A percentile compares a stretch with the other conserved stretches of the same genome.
Evolutionary conservation across 53 echinoderm and acorn worm genomes (phyloP).

Genomic region (Crossaster papposus): DNA sequence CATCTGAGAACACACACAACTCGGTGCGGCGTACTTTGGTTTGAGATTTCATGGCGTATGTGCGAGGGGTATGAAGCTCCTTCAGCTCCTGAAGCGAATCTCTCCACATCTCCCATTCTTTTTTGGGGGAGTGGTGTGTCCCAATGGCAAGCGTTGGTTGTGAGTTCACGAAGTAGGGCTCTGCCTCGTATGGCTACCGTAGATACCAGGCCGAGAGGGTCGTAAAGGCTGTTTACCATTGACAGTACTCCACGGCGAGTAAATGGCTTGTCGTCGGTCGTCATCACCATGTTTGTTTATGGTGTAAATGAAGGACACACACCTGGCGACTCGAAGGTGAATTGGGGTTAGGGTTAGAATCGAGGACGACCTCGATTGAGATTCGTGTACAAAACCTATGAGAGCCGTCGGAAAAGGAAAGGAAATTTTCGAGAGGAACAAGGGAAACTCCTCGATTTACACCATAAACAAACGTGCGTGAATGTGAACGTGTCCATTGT

Average conservation of each 20-base stretch:
- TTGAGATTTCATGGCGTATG: constrained; percentile 15
- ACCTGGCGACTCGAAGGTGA: too few species aligned
- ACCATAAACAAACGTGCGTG: too few species aligned
- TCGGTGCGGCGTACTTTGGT: neutral
- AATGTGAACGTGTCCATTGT: constrained; percentile 54
- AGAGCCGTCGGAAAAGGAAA: too few species aligned
- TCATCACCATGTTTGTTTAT: too few species aligned
- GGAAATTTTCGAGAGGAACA: too few species aligned
- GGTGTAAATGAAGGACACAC: too few species aligned
- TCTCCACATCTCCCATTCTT: constrained; percentile 39
- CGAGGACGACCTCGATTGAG: too few species aligned
- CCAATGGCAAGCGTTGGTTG: constrained; percentile 18
- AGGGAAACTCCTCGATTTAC: too few species aligned
- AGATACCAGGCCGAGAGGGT: constrained; percentile 59
- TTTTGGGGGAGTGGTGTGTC: constrained; percentile 26
- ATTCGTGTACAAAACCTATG: too few species aligned
- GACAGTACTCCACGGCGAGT: constrained; percentile 53
- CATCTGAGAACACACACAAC: constrained; percentile 45
- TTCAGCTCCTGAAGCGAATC: constrained; percentile 22
- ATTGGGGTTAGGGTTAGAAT: too few species aligned
- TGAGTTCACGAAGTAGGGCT: constrained; percentile 48
- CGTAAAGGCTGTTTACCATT: constrained; percentile 60
- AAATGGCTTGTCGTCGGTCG: constrained; percentile 17
- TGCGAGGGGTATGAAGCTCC: constrained; percentile 12
- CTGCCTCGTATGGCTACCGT: constrained; percentile 57